Conservation (phyloP, 2,113 vertebrate species). For the Entelurus aequoreus region DNA sequence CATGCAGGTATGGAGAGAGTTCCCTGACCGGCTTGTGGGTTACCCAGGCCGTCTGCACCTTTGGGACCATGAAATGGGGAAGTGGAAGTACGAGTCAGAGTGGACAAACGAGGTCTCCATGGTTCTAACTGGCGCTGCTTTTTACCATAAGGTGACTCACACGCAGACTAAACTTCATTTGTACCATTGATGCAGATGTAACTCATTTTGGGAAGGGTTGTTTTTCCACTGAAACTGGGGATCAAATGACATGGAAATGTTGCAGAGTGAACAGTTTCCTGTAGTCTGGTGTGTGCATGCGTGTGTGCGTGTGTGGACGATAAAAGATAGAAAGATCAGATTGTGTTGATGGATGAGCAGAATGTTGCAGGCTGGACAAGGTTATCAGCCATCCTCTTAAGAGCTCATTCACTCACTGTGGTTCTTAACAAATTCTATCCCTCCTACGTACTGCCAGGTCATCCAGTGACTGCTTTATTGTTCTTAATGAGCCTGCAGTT, state of each 20-base stretch:
- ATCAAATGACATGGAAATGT: slow-evolving; percentile 1
- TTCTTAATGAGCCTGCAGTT: background rate
- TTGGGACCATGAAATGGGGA: slow-evolving; percentile 97
- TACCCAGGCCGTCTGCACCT: slow-evolving; percentile 95
- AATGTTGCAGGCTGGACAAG: slow-evolving; percentile 20
- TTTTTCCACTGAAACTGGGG: background rate
- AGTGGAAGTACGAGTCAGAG: slow-evolving; percentile 98
- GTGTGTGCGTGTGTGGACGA: background rate
- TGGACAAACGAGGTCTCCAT: slow-evolving; percentile 99
- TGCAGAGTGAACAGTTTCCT: slow-evolving; percentile 2
- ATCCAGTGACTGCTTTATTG: slow-evolving; percentile 3
- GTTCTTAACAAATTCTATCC: slow-evolving; percentile 25
- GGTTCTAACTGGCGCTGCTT: slow-evolving; percentile 95
- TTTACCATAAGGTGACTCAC: slow-evolving; percentile 92
- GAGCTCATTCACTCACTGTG: slow-evolving; percentile 16
- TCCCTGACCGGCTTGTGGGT: slow-evolving; percentile 92
- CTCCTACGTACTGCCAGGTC: slow-evolving; percentile 19
- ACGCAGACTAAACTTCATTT: background rate
- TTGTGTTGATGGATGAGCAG: slow-evolving; percentile 20
- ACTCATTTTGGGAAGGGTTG: background rate
- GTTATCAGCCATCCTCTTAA: slow-evolving; percentile 35
- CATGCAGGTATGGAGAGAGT: slow-evolving; percentile 92
- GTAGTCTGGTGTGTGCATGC: background rate
- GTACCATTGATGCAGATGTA: background rate
- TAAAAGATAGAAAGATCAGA: background rate